Evolutionary conservation across 2,888 invertebrate genomes (phyloP).

Genomic region (Sipunculus nudus): DNA sequence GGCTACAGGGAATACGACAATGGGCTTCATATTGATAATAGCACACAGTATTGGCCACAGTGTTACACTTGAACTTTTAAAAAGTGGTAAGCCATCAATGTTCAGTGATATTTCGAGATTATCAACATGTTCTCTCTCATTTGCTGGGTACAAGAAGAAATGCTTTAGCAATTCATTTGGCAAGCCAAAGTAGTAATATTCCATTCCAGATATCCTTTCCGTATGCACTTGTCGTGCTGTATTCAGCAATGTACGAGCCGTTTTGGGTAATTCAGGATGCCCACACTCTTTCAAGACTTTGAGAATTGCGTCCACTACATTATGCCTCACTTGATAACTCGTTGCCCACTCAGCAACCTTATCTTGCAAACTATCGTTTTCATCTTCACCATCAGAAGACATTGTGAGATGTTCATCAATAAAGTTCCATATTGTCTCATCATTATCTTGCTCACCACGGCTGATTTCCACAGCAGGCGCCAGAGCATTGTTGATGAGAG

Average conservation of each 20-base stretch:
- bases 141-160: neutral
- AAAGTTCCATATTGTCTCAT: too few relatives aligned
- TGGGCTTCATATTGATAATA: neutral
- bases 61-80: neutral
- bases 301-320: too few relatives aligned
- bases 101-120: constrained; percentile 1
- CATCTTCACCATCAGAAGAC: too few relatives aligned
- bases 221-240: neutral
- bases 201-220: neutral
- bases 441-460: too few relatives aligned
- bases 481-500: too few relatives aligned
- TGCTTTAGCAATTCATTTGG: neutral
- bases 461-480: too few relatives aligned
- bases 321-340: too few relatives aligned
- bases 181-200: neutral
- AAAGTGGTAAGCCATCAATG: constrained; percentile 13
- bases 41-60: constrained; percentile 6
- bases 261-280: neutral
- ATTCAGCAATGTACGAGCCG: constrained; percentile 1
- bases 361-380: too few relatives aligned
- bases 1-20: constrained; percentile 3
- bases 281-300: too few relatives aligned
- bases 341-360: too few relatives aligned
- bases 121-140: neutral
- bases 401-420: too few relatives aligned